These are phyloP conservation scores for Caradrina kadenii DNA, from an alignment of 2,888 invertebrate genomes.

Conservation along the genomic window DNA sequence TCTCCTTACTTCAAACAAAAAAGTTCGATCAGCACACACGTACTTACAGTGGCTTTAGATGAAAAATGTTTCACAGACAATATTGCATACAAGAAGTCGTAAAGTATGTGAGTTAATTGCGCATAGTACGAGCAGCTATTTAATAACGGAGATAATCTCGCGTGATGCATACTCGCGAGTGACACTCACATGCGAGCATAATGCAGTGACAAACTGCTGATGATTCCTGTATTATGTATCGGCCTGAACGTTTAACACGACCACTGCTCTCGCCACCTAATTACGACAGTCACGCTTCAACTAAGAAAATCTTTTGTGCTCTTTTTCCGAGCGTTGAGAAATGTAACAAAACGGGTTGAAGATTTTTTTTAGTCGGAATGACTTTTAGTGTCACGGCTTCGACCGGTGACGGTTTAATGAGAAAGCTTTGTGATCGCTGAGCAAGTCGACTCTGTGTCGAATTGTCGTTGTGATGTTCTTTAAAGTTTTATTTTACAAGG, in stretches of 20 bases:
- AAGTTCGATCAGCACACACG: slow-evolving; percentile 25
- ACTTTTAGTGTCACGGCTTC: slow-evolving; percentile 88
- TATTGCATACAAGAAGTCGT: slow-evolving; percentile 49
- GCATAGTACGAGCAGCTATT: slow-evolving; percentile 59
- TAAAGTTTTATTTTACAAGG: slow-evolving; percentile 81
- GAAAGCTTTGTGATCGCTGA: slow-evolving; percentile 88
- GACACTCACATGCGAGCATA: slow-evolving; percentile 58
- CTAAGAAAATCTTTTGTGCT: slow-evolving; percentile 89
- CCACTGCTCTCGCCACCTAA: slow-evolving; percentile 84
- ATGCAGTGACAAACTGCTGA: slow-evolving; percentile 66
- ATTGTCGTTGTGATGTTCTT: slow-evolving; percentile 82
- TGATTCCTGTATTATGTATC: slow-evolving; percentile 65
- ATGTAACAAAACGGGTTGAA: slow-evolving; percentile 85
- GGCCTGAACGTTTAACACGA: slow-evolving; percentile 64
- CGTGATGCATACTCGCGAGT: slow-evolving; percentile 59
- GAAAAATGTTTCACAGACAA: slow-evolving; percentile 44
- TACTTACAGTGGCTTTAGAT: slow-evolving; percentile 43
- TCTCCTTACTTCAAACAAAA: slow-evolving; percentile 35
- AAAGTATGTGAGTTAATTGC: slow-evolving; percentile 60
- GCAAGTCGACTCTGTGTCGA: slow-evolving; percentile 87
- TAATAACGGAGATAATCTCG: slow-evolving; percentile 65
- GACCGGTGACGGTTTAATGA: slow-evolving; percentile 88
- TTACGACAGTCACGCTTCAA: slow-evolving; percentile 89
- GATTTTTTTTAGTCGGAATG: slow-evolving; percentile 84
- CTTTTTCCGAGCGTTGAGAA: slow-evolving; percentile 87